Evolutionary conservation across 2,797 vertebrate species (phyloP), one percentile per base, ranked within the genome.

Genomic region (Sphenodon punctatus): DNA sequence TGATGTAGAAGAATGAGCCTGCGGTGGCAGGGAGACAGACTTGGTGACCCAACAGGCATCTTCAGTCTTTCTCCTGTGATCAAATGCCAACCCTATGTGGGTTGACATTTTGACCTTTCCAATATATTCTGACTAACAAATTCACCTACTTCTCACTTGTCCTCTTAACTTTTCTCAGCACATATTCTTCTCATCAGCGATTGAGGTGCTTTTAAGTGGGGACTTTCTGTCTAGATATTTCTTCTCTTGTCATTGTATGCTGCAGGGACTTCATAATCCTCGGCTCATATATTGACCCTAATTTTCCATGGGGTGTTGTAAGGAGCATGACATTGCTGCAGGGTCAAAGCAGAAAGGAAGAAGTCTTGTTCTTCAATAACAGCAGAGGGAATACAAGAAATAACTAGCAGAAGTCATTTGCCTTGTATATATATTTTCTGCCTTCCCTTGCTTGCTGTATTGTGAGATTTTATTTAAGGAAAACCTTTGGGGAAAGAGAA

Each of bases 111-210:
- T 59, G 19, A 45, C 20, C 27, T 58, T 1, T 30, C n/a, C 19
- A 0, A 16, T 55, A n/a, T 5, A 1, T 19, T 55, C 16, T 22
- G 8, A 38, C 13, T 7, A 58, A 20, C 32, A 39, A 15, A 11
- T 23, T 25, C 66, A 7, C 5, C 14, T 30, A 7, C 66, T 43
- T 10, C 69, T 87, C 42, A 2, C 10, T 58, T 20, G 25, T 56
- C 8, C 43, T 76, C 0, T 0, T 36, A n/a, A 22, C 25, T 20
- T 69, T 32, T 20, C 46, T 7, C 38, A 17, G 12, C 5, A 13
- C 4, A 27, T 46, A 84, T 0, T 0, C 43, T 66, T 13, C 3
- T 56, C 56, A 19, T 1, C 22, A 32, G 8, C 58, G 22, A 16
- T 36, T 71, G 25, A 49, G 70, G n/a, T 74, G 51, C 64, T 68